phyloP scores from a whole-genome alignment of 2,888 invertebrate genomes.

The Selenia dentaria region DNA sequence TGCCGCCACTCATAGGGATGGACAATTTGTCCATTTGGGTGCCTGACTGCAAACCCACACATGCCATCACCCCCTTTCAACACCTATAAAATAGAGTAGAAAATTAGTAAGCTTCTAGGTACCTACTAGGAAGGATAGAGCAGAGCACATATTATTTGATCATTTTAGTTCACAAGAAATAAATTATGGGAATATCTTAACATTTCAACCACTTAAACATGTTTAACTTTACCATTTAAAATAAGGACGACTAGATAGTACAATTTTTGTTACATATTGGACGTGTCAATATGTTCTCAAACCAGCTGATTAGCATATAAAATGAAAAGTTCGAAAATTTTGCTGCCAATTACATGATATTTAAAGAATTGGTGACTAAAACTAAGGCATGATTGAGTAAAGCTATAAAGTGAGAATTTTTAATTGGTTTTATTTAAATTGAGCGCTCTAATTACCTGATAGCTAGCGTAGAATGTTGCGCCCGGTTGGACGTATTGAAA shows the following conservation, averaged over 20 bases:
- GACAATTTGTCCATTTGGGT: constrained; percentile 93
- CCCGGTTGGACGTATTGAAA: constrained; percentile 96
- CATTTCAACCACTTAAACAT: too few species aligned
- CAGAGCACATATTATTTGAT: too few species aligned
- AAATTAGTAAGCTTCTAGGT: not conserved
- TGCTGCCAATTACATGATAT: not conserved
- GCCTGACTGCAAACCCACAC: constrained; percentile 95
- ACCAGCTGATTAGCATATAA: constrained; percentile 15
- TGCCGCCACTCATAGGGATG: constrained; percentile 96
- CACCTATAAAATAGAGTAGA: constrained; percentile 84
- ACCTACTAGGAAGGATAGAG: too few species aligned
- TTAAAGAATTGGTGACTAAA: constrained; percentile 6
- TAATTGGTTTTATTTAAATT: constrained; percentile 22
- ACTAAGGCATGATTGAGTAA: not conserved
- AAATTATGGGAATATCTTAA: too few species aligned
- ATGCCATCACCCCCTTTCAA: constrained; percentile 96
- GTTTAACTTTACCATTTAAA: too few species aligned
- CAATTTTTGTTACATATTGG: too few species aligned
- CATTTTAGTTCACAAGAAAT: too few species aligned
- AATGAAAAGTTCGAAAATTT: not conserved
- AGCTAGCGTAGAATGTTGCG: constrained; percentile 96
- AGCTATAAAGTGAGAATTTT: constrained; percentile 4
- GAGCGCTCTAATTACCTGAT: constrained; percentile 90
- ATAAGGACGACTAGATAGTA: too few species aligned
- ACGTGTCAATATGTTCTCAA: not conserved